Percentiles rank a stretch among this genome's conserved stretches.
Conservation (phyloP, 1,140 invertebrate genomes). For the Drosophila gunungcola region DNA sequence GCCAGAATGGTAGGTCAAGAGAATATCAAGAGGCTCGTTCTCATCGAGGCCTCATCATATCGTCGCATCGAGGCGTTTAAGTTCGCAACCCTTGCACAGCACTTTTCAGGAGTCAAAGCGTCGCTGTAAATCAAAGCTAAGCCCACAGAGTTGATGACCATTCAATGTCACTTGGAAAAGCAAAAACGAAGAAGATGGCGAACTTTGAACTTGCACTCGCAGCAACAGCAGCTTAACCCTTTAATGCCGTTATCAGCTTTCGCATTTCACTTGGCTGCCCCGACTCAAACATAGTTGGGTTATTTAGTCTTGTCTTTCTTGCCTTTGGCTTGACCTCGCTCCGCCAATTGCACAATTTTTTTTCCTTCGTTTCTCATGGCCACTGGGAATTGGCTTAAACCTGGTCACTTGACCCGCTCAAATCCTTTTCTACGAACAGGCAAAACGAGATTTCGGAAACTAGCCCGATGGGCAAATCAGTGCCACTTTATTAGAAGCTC, state of each 20-base stretch:
- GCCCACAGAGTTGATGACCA: slow-evolving; percentile 69
- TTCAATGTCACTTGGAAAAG: slow-evolving; percentile 54
- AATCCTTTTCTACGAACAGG: background rate
- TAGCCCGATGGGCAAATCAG: slow-evolving; percentile 37
- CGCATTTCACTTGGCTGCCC: slow-evolving; percentile 71
- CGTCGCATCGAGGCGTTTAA: slow-evolving; percentile 51
- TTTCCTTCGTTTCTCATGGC: background rate
- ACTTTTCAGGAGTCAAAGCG: slow-evolving; percentile 57
- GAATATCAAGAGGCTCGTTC: slow-evolving; percentile 3
- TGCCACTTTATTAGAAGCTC: slow-evolving; percentile 1
- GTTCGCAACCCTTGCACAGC: slow-evolving; percentile 54
- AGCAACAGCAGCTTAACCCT: slow-evolving; percentile 62
- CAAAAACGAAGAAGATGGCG: slow-evolving; percentile 1
- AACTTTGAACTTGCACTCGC: slow-evolving; percentile 74
- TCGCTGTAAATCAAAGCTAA: slow-evolving; percentile 78
- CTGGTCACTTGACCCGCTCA: slow-evolving; percentile 38
- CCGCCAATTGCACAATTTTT: slow-evolving; percentile 36
- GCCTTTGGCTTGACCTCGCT: slow-evolving; percentile 28
- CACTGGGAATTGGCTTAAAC: slow-evolving; percentile 22
- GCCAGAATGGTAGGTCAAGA: background rate
- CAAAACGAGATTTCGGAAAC: background rate
- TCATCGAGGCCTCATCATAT: slow-evolving; percentile 39
- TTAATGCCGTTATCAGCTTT: slow-evolving; percentile 77
- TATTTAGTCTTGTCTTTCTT: slow-evolving; percentile 24
- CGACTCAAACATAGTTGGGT: slow-evolving; percentile 30